A percentile compares a stretch with the other conserved stretches of the same genome.
phyloP scores from a whole-genome alignment of 1,140 invertebrate genomes.

The Macrosteles quadrilineatus region DNA sequence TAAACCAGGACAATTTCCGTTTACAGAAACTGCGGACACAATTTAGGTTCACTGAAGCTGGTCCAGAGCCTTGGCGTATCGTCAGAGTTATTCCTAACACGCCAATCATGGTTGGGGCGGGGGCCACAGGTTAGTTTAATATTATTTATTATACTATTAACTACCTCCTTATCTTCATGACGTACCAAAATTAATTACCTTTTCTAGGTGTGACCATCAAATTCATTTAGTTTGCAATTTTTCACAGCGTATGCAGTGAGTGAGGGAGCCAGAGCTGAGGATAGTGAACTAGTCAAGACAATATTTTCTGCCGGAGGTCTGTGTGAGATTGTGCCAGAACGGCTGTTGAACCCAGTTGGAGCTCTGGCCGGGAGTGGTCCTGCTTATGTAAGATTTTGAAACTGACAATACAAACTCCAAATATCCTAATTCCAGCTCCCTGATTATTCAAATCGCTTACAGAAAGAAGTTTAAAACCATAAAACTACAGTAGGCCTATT shows the following conservation, averaged over 20 bases:
- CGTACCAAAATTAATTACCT: constrained; percentile 29
- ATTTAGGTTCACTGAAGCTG: constrained; percentile 43
- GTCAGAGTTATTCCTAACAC: constrained; percentile 94
- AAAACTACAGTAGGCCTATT: too few species aligned
- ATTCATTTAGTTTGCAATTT: too few species aligned
- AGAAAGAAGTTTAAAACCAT: too few species aligned
- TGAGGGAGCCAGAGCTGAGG: constrained; percentile 52
- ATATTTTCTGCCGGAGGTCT: constrained; percentile 78
- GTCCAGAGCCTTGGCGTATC: constrained; percentile 56
- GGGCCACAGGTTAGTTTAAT: constrained; percentile 56
- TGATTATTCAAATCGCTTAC: too few species aligned
- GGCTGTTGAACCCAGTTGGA: constrained; percentile 78
- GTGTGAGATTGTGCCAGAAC: constrained; percentile 77
- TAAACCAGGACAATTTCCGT: not conserved
- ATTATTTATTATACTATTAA: not conserved
- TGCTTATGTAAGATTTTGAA: constrained; percentile 76
- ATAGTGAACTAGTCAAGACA: constrained; percentile 62
- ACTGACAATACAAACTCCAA: too few species aligned
- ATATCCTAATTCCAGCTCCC: too few species aligned
- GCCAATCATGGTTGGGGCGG: constrained; percentile 82
- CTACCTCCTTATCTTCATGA: constrained; percentile 6
- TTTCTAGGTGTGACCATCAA: not conserved
- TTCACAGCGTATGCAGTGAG: constrained; percentile 71
- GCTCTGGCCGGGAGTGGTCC: constrained; percentile 87
- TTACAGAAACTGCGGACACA: constrained; percentile 19